Evolutionary conservation across 2,113 vertebrate genomes (phyloP).

Genomic region (Epinephelus lanceolatus): DNA sequence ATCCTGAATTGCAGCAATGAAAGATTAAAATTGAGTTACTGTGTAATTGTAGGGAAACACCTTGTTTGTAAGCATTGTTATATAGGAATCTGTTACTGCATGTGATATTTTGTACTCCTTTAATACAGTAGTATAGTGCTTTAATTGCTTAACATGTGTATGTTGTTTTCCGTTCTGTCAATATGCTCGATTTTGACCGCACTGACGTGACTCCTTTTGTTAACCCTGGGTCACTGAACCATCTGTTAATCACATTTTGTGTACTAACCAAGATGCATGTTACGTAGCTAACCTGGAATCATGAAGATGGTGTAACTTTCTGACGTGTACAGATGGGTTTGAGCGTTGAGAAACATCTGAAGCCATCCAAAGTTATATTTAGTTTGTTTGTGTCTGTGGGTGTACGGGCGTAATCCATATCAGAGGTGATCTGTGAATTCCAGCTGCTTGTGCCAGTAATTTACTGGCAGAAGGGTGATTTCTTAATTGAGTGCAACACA

Average conservation of each 20-base stretch:
- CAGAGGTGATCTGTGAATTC: conserved; percentile 19
- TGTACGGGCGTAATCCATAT: conserved; percentile 23
- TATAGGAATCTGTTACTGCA: neutral
- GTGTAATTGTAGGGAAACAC: neutral
- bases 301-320: neutral
- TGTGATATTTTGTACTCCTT: neutral
- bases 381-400: conserved; percentile 36
- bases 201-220: neutral
- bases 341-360: conserved; percentile 29
- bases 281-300: neutral
- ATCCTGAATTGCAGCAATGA: neutral
- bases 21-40: neutral
- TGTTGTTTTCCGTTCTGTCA: neutral
- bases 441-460: conserved; percentile 9
- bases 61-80: neutral
- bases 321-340: neutral
- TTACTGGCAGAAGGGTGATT: neutral
- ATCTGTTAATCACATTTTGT: neutral
- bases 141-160: neutral
- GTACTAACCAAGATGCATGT: neutral
- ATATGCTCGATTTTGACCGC: neutral
- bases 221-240: neutral
- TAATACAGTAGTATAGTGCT: neutral
- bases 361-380: conserved; percentile 42
- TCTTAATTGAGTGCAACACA: neutral